Conservation (phyloP, 2,888 invertebrate species). For the Acrobasis repandana region DNA sequence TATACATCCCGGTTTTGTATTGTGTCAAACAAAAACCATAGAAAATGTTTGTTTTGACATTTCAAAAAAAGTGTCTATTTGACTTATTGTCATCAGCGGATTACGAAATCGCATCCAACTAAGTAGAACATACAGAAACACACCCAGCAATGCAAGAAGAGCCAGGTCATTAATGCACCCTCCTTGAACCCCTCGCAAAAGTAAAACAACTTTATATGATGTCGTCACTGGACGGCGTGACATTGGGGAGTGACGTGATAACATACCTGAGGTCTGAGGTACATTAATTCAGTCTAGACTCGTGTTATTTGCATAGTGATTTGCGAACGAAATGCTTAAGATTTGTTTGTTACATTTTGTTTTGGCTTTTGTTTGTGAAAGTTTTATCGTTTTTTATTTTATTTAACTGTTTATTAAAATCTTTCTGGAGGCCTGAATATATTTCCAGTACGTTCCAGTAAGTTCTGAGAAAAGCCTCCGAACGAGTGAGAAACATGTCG, state of each 20-base stretch:
- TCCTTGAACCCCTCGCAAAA: slow-evolving; percentile 55
- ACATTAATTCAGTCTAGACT: slow-evolving; percentile 25
- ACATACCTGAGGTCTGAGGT: slow-evolving; percentile 46
- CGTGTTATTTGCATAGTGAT: slow-evolving; percentile 22
- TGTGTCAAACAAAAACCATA: too few relatives aligned
- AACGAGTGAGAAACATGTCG: too few relatives aligned
- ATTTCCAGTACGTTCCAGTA: too few relatives aligned
- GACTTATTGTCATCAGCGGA: too few relatives aligned
- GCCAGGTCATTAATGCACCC: slow-evolving; percentile 20
- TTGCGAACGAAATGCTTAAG: slow-evolving; percentile 8
- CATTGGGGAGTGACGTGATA: slow-evolving; percentile 55
- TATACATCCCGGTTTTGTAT: too few relatives aligned
- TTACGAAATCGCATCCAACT: not conserved
- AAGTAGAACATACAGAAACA: not conserved
- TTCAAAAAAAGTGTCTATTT: too few relatives aligned
- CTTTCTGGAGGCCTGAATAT: too few relatives aligned
- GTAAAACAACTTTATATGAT: slow-evolving; percentile 82
- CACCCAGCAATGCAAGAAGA: slow-evolving; percentile 5
- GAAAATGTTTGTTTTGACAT: too few relatives aligned
- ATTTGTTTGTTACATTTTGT: not conserved
- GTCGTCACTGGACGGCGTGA: slow-evolving; percentile 60
- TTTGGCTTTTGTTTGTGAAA: not conserved
- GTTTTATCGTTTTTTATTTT: too few relatives aligned
- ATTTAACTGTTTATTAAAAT: too few relatives aligned
- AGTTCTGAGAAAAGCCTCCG: too few relatives aligned